Conservation (phyloP, 2,888 invertebrate genomes). For the Gymnoscelis rufifasciata region DNA sequence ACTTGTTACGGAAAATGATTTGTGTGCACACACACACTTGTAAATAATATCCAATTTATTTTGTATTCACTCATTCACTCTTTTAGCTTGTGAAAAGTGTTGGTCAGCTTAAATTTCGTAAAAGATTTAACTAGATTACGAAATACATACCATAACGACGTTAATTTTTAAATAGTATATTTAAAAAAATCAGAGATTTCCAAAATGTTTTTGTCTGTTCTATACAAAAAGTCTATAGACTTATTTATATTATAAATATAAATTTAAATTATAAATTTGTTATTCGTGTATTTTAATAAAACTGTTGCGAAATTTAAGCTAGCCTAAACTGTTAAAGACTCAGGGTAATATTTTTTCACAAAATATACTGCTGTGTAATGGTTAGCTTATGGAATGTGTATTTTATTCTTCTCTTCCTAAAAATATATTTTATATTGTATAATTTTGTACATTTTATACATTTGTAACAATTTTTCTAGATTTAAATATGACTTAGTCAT, state of each 20-base stretch:
- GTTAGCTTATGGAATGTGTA: constrained; percentile 30
- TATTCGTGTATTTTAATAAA: too few relatives aligned
- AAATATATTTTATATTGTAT: constrained; percentile 1
- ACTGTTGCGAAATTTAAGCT: constrained; percentile 33
- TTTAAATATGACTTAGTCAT: constrained; percentile 27
- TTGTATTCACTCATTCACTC: constrained; percentile 26
- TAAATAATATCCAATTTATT: constrained; percentile 26
- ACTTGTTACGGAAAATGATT: constrained; percentile 38
- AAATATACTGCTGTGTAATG: constrained; percentile 63
- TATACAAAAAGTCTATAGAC: too few relatives aligned
- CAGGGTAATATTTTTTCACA: constrained; percentile 62
- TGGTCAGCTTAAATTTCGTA: constrained; percentile 23
- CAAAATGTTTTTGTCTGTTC: too few relatives aligned
- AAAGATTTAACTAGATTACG: constrained; percentile 9
- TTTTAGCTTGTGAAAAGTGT: constrained; percentile 22
- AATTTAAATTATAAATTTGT: too few relatives aligned
- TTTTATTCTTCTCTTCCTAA: constrained; percentile 15
- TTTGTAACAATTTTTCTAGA: neutral
- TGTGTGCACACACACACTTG: constrained; percentile 31
- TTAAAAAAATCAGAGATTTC: too few relatives aligned
- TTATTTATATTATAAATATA: too few relatives aligned
- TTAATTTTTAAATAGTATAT: too few relatives aligned
- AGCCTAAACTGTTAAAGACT: constrained; percentile 39
- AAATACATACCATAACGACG: too few relatives aligned
- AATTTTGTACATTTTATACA: neutral